phyloP scores from a whole-genome alignment of 2,888 invertebrate genomes.

The Pseudolycoriella hygida region DNA sequence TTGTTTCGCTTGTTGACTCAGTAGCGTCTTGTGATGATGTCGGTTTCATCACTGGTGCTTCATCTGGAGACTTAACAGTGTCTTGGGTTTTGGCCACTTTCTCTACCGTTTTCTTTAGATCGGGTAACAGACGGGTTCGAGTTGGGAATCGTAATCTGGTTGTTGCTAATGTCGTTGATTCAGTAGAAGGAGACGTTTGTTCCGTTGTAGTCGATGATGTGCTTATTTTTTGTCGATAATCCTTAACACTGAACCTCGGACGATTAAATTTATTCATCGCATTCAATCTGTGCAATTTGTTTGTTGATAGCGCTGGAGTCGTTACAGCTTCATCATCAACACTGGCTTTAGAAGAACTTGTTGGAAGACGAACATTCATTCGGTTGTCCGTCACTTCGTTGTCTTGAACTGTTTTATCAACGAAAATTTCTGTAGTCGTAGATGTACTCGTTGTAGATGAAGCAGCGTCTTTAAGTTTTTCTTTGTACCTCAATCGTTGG shows the following conservation, averaged over 20 bases:
- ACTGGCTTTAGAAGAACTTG: too few species aligned
- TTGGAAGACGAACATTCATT: slow-evolving; percentile 2
- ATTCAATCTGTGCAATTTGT: not conserved
- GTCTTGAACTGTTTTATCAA: not conserved
- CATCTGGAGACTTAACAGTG: not conserved
- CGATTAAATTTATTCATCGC: slow-evolving; percentile 36
- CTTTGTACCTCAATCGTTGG: slow-evolving; percentile 7
- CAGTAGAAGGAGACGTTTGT: slow-evolving; percentile 22
- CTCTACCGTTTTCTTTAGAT: slow-evolving; percentile 6
- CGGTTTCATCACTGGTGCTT: not conserved
- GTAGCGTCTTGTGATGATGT: slow-evolving; percentile 1
- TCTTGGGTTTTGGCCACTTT: slow-evolving; percentile 1
- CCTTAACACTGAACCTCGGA: slow-evolving; percentile 59
- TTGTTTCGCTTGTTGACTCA: not conserved
- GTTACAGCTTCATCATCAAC: not conserved
- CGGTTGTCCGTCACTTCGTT: slow-evolving; percentile 4
- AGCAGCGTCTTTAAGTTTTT: slow-evolving; percentile 3
- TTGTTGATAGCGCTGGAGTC: not conserved
- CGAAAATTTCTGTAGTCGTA: not conserved
- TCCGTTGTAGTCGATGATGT: slow-evolving; percentile 27
- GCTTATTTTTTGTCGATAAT: slow-evolving; percentile 45
- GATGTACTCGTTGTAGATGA: not conserved
- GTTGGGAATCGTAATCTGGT: slow-evolving; percentile 11
- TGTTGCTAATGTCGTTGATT: slow-evolving; percentile 7
- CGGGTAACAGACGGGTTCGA: slow-evolving; percentile 10